These are phyloP conservation scores for Centropus bengalensis DNA, from an alignment of 2,113 vertebrate species.

Conservation along the genomic window DNA sequence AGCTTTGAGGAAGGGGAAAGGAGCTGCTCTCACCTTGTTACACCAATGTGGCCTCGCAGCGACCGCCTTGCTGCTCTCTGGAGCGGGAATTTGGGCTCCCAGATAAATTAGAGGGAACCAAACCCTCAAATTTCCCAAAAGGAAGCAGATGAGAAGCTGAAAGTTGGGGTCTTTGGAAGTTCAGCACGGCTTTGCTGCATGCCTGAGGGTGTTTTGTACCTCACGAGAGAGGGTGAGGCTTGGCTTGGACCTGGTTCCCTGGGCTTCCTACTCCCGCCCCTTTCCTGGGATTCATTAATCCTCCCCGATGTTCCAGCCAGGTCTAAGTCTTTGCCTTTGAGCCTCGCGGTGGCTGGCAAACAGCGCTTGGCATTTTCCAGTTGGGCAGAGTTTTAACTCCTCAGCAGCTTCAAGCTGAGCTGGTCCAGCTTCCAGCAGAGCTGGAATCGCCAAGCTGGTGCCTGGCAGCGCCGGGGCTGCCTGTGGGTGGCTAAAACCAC, in stretches of 20 bases:
- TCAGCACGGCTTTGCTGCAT: rapidly evolving
- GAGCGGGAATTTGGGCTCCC: not conserved
- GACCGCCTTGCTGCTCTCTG: not conserved
- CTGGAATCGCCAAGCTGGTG: not conserved
- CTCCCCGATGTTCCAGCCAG: not conserved
- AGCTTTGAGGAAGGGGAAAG: too few relatives aligned
- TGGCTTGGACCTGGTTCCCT: not conserved
- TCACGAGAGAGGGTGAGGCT: not conserved
- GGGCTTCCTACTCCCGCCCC: not conserved
- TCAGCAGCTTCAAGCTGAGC: not conserved
- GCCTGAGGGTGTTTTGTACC: not conserved
- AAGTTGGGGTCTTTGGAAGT: too few relatives aligned
- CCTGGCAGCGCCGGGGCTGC: not conserved
- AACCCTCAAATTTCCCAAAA: not conserved
- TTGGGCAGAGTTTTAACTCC: not conserved
- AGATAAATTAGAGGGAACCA: not conserved
- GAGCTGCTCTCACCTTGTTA: too few relatives aligned
- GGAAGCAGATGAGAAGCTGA: not conserved
- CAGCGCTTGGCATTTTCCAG: not conserved
- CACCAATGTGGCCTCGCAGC: too few relatives aligned
- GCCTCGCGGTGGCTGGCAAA: not conserved
- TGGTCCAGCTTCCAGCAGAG: not conserved
- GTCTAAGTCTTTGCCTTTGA: not conserved
- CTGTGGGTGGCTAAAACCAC: rapidly evolving
- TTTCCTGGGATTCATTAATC: not conserved